Conservation (phyloP, 2,888 invertebrate species). For the Drosophila lutescens region DNA sequence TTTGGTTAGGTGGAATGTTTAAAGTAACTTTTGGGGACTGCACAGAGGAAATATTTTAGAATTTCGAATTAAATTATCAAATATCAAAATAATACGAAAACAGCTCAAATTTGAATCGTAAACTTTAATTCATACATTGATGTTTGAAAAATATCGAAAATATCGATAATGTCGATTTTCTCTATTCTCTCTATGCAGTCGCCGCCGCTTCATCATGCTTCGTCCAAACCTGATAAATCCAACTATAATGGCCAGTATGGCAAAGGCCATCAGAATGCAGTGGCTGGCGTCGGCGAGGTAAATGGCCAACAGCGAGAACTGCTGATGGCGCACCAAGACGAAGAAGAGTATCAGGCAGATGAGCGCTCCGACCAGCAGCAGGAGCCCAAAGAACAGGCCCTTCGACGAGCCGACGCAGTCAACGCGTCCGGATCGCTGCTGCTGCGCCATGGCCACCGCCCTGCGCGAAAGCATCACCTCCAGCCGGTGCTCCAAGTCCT, state of each 20-base stretch:
- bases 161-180: too few species aligned
- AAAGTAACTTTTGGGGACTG: neutral
- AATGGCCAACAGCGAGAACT: conserved; percentile 93
- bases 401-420: conserved; percentile 98
- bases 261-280: conserved; percentile 93
- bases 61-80: too few species aligned
- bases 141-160: too few species aligned
- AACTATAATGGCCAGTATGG: conserved; percentile 94
- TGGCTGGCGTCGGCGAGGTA: conserved; percentile 96
- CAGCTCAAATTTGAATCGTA: too few species aligned
- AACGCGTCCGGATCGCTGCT: conserved; percentile 92
- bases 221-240: conserved; percentile 91
- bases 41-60: conserved; percentile 11
- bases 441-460: conserved; percentile 93
- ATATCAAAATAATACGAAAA: too few species aligned
- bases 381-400: conserved; percentile 95
- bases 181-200: neutral
- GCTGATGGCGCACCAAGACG: conserved; percentile 94
- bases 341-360: conserved; percentile 98
- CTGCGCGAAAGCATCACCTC: conserved; percentile 94
- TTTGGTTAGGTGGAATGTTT: neutral
- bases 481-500: conserved; percentile 94
- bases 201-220: too few species aligned
- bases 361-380: conserved; percentile 94
- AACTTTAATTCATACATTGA: too few species aligned